phyloP scores from a whole-genome alignment of 2,888 invertebrate species.

The Parnassius glacialis region DNA sequence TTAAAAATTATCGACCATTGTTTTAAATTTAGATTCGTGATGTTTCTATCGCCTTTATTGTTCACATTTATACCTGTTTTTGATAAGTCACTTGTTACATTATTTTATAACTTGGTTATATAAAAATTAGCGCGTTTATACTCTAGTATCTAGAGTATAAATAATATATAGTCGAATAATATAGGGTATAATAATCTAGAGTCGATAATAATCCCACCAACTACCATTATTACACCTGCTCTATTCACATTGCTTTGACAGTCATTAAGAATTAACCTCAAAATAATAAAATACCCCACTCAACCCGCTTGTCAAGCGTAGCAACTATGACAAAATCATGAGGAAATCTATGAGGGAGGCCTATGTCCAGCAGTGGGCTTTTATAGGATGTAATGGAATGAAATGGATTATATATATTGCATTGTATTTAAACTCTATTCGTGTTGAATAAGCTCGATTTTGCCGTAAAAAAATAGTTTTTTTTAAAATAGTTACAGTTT shows the following conservation, averaged over 20 bases:
- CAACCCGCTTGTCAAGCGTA: too few species aligned
- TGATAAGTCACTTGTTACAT: background rate
- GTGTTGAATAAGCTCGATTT: background rate
- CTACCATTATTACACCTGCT: conserved; percentile 1
- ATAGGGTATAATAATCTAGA: too few species aligned
- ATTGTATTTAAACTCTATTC: conserved; percentile 2
- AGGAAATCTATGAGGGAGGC: too few species aligned
- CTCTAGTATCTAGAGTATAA: too few species aligned
- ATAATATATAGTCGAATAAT: too few species aligned
- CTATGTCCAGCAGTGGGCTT: too few species aligned
- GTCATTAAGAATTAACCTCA: background rate
- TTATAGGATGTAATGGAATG: too few species aligned
- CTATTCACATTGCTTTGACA: conserved; percentile 12
- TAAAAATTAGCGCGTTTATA: too few species aligned
- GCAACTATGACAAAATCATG: too few species aligned
- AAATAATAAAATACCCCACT: too few species aligned
- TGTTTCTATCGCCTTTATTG: conserved; percentile 4
- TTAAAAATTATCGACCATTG: conserved; percentile 4
- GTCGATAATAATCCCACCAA: background rate
- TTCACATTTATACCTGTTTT: conserved; percentile 2
- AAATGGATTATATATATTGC: too few species aligned
- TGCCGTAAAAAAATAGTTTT: background rate
- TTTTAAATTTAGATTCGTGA: conserved; percentile 1
- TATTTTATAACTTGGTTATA: too few species aligned
- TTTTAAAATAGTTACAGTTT: conserved; percentile 14